Base-by-base conservation (phyloP, 1,140 invertebrate species). In the Dryas iulia region DNA sequence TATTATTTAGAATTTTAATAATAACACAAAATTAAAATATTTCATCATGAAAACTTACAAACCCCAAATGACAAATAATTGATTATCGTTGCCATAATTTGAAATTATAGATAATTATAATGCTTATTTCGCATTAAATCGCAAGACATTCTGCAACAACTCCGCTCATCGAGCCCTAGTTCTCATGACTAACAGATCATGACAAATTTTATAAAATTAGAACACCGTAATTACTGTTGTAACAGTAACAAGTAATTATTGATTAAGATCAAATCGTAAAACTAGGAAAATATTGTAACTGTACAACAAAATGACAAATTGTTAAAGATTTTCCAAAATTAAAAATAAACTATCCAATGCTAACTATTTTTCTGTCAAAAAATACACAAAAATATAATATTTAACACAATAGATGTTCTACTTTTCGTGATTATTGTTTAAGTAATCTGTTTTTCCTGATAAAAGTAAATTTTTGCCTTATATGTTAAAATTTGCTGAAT, bases 201-300 rank as follows among this genome's bases (percentile, higher is more conserved):
- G 39, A 47, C 39, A 47, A 47, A 47, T 47, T 47, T 47, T 21
- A 47, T 47, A 47, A 18, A 47, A 47, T 47, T 2, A 47, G 18
- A 47, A 47, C 39, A 7, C 6, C 21, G 39, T 59, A 47, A 47
- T 30, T 30, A 24, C 54, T 61, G 30, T 63, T 59, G 7, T 60
- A 39, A 10, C 21, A 7, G 7, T 60, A 39, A 10, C 21, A 7
- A 47, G 35, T n/a, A 47, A 21, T 18, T 21, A 8, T 6, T 39
- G n/a, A 14, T 14, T 39, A 21, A 21, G 7, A 47, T 21, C 18
- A 21, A 10, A 47, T 14, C 6, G 3, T 35, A 0, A 35, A 1
- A 12, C 12, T 33, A 0, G 1, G n/a, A 14, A 4, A 39, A 39
- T 39, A n/a, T 39, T 39, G 2, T 47, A 21, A 21, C n/a, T n/a